Conservation (phyloP, 2,113 vertebrate genomes). For the Menidia beryllina region DNA sequence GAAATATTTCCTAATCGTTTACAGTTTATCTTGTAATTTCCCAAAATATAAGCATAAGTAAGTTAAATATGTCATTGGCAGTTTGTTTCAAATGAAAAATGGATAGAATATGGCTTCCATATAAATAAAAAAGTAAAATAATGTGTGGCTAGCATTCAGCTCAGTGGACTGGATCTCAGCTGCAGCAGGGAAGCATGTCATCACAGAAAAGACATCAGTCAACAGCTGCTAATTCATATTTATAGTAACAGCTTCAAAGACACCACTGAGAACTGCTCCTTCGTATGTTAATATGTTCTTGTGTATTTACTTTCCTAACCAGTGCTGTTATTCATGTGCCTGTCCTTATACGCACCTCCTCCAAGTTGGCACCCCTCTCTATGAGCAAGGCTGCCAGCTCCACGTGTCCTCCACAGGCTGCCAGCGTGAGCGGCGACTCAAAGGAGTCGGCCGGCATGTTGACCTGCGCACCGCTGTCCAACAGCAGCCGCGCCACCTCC, state of each 20-base stretch:
- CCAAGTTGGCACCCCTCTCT: constrained; percentile 96
- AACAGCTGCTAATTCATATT: neutral
- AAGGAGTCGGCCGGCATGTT: constrained; percentile 99
- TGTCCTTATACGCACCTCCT: constrained; percentile 81
- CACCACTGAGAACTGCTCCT: neutral
- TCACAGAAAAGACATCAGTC: neutral
- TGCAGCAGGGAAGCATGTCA: neutral
- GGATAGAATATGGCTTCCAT: neutral
- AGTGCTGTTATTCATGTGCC: neutral
- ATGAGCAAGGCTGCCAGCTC: constrained; percentile 96
- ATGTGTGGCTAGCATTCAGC: neutral
- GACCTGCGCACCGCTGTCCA: constrained; percentile 98
- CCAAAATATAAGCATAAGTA: too few species aligned
- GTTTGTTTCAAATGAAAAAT: neutral
- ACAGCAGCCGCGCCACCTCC: constrained; percentile 95
- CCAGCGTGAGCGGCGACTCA: constrained; percentile 95
- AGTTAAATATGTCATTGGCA: neutral
- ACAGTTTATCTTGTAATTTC: too few species aligned
- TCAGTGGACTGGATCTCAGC: neutral
- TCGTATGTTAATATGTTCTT: neutral
- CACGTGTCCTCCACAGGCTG: constrained; percentile 97
- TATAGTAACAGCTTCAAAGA: neutral
- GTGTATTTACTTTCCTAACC: too few species aligned
- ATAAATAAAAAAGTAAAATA: neutral
- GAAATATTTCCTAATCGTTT: too few species aligned